Percentiles rank a stretch among this genome's conserved stretches.
Evolutionary conservation across 2,113 vertebrate genomes (phyloP).

Genomic region (Barnardius zonarius): DNA sequence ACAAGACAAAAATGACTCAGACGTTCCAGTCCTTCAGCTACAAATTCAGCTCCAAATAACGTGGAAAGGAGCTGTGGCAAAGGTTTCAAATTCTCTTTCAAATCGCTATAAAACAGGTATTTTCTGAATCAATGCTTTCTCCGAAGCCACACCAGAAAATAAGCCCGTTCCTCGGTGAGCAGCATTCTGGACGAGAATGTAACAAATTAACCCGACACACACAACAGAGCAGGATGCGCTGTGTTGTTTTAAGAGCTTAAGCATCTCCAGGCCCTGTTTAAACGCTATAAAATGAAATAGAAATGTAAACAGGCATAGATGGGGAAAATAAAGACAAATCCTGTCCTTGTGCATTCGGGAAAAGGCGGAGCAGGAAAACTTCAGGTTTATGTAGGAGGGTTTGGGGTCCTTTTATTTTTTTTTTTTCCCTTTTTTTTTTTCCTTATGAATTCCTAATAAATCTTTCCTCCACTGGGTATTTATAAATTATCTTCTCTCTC

Average conservation of each 20-base stretch:
- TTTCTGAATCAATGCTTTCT: neutral
- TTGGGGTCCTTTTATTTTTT: neutral
- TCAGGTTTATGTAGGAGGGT: neutral
- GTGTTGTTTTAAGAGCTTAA: neutral
- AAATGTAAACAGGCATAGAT: neutral
- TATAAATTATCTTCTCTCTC: conserved; percentile 72
- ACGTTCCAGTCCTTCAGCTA: neutral
- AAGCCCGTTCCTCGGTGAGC: rapidly evolving
- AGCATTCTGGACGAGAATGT: neutral
- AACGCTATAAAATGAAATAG: neutral
- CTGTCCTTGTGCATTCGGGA: neutral
- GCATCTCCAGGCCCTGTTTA: neutral
- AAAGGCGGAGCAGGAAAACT: neutral
- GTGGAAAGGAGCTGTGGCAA: rapidly evolving
- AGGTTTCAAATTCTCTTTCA: neutral
- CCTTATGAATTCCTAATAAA: conserved; percentile 67
- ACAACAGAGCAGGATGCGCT: rapidly evolving
- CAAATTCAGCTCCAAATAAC: neutral
- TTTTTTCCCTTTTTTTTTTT: neutral
- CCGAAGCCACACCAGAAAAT: neutral
- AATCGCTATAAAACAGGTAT: rapidly evolving
- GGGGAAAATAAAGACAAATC: neutral
- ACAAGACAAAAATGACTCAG: neutral
- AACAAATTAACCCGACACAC: rapidly evolving
- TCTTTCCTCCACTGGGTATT: conserved; percentile 71